phyloP scores from a whole-genome alignment of 2,888 invertebrate genomes.

The Eupelmus urozonus region DNA sequence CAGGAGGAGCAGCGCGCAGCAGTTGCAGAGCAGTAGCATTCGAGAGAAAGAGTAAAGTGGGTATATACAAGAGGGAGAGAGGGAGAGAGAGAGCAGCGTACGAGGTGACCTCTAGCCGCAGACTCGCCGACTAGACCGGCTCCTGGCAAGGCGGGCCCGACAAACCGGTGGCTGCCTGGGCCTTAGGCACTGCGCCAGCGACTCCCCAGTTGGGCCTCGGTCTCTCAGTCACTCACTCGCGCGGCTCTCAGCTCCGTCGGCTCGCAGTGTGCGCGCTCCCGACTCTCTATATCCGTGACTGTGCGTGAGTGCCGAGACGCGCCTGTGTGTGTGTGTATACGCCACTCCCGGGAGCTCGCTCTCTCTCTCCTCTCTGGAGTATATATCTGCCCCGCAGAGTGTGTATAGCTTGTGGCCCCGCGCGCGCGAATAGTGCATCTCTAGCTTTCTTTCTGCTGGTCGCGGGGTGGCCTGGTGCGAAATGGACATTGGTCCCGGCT shows the following conservation, averaged over 20 bases:
- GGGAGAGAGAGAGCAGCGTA: background rate
- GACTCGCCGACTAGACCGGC: constrained; percentile 55
- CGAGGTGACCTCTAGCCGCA: constrained; percentile 46
- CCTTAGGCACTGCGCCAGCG: background rate
- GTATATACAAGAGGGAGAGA: background rate
- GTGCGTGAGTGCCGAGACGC: too few relatives aligned
- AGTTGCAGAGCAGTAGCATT: too few relatives aligned
- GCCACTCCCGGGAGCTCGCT: too few relatives aligned
- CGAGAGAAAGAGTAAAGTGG: background rate
- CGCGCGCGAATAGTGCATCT: too few relatives aligned
- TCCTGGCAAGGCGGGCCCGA: constrained; percentile 33
- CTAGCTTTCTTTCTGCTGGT: too few relatives aligned
- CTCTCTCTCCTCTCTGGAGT: too few relatives aligned
- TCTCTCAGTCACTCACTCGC: constrained; percentile 28
- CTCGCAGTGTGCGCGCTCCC: background rate
- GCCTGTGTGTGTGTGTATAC: too few relatives aligned
- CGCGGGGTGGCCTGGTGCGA: background rate
- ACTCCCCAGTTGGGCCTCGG: constrained; percentile 36
- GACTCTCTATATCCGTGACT: too few relatives aligned
- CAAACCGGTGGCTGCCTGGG: constrained; percentile 23
- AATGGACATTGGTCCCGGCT: constrained; percentile 16
- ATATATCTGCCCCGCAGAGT: too few relatives aligned
- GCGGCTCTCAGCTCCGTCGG: background rate
- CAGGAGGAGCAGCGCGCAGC: too few relatives aligned
- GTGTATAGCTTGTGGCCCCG: background rate